These are phyloP conservation scores for Drosophila meridionalis DNA, from an alignment of 2,888 invertebrate genomes.

Conservation along the genomic window DNA sequence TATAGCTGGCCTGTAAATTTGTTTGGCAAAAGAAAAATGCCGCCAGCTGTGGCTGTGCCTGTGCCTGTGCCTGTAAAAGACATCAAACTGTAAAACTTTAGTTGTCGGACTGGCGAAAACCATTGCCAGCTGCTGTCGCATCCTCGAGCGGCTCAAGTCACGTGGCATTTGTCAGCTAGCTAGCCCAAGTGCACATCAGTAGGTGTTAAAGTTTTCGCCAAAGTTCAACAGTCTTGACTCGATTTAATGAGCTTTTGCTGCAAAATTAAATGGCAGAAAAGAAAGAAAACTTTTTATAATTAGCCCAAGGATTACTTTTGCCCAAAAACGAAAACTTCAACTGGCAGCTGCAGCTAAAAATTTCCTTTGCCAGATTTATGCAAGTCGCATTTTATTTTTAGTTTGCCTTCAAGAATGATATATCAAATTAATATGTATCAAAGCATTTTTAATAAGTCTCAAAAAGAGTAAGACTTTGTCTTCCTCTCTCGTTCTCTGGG, in stretches of 20 bases:
- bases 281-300: slow-evolving; percentile 48
- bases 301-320: slow-evolving; percentile 29
- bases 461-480: background rate
- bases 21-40: slow-evolving; percentile 21
- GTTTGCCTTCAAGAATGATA: background rate
- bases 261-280: slow-evolving; percentile 39
- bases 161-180: slow-evolving; percentile 49
- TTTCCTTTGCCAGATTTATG: background rate
- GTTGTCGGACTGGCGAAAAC: slow-evolving; percentile 32
- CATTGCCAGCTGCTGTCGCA: slow-evolving; percentile 52
- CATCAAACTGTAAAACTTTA: slow-evolving; percentile 65
- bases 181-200: slow-evolving; percentile 42
- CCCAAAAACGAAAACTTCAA: slow-evolving; percentile 12
- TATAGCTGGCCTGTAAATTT: slow-evolving; percentile 61
- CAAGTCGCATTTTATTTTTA: background rate
- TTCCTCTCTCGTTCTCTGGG: too few relatives aligned
- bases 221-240: slow-evolving; percentile 47
- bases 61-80: slow-evolving; percentile 26
- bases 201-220: slow-evolving; percentile 63
- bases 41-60: slow-evolving; percentile 15
- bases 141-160: slow-evolving; percentile 44
- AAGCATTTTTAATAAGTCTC: background rate
- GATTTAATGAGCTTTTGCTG: slow-evolving; percentile 73
- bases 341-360: background rate
- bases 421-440: slow-evolving; percentile 4